Conservation (phyloP, 2,888 invertebrate genomes). For the Acrobasis consociella region DNA sequence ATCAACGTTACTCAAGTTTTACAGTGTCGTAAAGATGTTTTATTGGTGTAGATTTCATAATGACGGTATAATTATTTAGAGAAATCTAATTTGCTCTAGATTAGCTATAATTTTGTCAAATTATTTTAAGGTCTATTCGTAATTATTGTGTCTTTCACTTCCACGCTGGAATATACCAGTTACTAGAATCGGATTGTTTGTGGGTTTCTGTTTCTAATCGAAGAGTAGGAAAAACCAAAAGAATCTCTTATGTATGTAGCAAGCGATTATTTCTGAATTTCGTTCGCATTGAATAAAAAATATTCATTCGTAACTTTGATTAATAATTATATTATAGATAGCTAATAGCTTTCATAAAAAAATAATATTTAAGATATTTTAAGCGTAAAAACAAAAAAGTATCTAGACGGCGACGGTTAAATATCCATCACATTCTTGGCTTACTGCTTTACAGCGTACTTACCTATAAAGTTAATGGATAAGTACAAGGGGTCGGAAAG, state of each 20-base stretch:
- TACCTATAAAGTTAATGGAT: constrained; percentile 34
- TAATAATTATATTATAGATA: no score
- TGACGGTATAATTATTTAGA: constrained; percentile 23
- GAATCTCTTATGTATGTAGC: no score
- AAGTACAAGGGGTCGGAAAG: constrained; percentile 33
- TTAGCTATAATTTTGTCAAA: background rate
- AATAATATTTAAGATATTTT: no score
- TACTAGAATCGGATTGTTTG: no score
- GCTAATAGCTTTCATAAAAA: no score
- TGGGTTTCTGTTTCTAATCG: no score
- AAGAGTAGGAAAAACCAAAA: no score
- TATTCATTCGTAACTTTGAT: no score
- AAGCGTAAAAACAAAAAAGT: background rate
- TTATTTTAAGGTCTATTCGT: background rate
- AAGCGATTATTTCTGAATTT: no score
- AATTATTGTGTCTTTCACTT: no score
- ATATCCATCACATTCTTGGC: constrained; percentile 12
- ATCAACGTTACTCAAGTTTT: constrained; percentile 28
- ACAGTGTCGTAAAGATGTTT: constrained; percentile 27
- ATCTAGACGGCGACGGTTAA: background rate
- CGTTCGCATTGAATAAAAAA: no score
- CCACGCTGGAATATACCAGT: no score
- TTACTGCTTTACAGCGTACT: constrained; percentile 25
- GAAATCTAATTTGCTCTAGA: background rate
- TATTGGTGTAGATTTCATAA: constrained; percentile 24